A percentile compares a stretch with the other conserved stretches of the same genome.
phyloP scores from a whole-genome alignment of 2,888 invertebrate genomes.

The Phymatocera aterrima region DNA sequence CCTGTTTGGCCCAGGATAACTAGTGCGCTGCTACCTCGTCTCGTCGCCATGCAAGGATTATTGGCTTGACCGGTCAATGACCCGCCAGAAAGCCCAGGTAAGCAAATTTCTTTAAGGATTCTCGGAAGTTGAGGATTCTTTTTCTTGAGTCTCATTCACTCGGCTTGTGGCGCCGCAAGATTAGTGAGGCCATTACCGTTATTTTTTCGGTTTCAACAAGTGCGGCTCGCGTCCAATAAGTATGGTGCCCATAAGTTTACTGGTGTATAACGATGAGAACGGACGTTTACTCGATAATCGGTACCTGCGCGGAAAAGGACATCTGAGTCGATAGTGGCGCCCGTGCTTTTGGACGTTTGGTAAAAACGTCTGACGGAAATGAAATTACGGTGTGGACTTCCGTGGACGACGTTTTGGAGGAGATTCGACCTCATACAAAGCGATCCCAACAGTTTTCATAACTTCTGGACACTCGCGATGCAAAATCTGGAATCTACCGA shows the following conservation, averaged over 20 bases:
- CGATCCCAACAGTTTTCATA: no score
- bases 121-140: conserved; percentile 15
- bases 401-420: no score
- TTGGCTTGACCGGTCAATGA: conserved; percentile 30
- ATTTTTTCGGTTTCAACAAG: background rate
- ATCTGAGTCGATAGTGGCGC: no score
- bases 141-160: background rate
- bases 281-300: no score
- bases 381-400: no score
- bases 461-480: no score
- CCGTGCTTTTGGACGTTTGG: no score
- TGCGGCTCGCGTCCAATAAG: background rate
- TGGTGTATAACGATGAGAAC: background rate
- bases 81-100: background rate
- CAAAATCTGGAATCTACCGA: no score
- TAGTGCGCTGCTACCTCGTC: conserved; percentile 20
- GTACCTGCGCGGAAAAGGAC: no score
- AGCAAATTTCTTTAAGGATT: conserved; percentile 2
- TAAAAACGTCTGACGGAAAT: no score
- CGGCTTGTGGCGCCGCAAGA: background rate
- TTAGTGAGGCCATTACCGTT: background rate
- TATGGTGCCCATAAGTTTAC: no score
- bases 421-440: no score
- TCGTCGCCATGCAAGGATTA: conserved; percentile 35
- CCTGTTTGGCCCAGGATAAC: conserved; percentile 7